Conservation (phyloP, 2,113 vertebrate species). For the Anas platyrhynchos region DNA sequence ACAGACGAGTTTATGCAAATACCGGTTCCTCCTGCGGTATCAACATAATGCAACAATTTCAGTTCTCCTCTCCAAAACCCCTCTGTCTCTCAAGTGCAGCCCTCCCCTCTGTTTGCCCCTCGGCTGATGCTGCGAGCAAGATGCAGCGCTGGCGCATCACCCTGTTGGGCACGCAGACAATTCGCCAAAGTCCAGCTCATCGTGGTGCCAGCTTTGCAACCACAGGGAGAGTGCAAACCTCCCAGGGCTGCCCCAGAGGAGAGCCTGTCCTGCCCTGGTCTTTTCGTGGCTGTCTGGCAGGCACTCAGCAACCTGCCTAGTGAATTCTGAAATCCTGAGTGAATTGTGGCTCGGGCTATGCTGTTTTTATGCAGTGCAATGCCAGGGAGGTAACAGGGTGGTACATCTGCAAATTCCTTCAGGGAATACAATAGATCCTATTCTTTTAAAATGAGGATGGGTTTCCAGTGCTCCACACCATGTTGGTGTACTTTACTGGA, state of each 20-base stretch:
- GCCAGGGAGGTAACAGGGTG: neutral
- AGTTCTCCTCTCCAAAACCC: neutral
- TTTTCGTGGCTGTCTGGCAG: neutral
- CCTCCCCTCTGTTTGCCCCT: neutral
- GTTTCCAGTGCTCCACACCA: neutral
- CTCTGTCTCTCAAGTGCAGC: neutral
- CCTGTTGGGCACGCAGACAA: neutral
- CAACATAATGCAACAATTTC: neutral
- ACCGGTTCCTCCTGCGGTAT: neutral
- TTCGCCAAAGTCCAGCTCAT: neutral
- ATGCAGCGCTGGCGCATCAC: neutral
- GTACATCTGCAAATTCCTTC: rapidly evolving
- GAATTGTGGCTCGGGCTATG: rapidly evolving
- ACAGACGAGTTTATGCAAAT: conserved; percentile 59
- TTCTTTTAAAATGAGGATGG: neutral
- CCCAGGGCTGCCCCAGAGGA: neutral
- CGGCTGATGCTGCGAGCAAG: neutral
- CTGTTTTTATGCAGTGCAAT: rapidly evolving
- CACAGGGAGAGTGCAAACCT: rapidly evolving
- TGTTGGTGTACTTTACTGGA: neutral
- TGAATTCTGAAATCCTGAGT: rapidly evolving
- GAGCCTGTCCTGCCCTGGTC: rapidly evolving
- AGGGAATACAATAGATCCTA: neutral
- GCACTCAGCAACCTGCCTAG: neutral
- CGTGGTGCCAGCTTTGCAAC: neutral